These are phyloP conservation scores for Limnephilus rhombicus DNA, from an alignment of 2,888 invertebrate genomes.

Conservation along the genomic window DNA sequence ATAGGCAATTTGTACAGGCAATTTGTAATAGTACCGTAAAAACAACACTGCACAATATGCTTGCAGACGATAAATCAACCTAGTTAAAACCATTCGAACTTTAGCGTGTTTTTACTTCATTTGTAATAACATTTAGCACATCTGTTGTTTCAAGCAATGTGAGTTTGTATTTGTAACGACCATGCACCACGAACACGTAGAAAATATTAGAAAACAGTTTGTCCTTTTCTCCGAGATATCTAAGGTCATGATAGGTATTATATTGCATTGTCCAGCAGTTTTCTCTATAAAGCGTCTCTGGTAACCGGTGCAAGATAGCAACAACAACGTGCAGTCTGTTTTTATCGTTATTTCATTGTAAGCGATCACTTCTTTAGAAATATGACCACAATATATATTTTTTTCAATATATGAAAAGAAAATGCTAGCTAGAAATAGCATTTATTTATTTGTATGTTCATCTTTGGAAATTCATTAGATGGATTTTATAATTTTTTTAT, in stretches of 20 bases:
- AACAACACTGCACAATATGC: too few species aligned
- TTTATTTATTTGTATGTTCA: too few species aligned
- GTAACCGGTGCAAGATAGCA: not conserved
- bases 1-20: too few species aligned
- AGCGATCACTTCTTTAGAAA: not conserved
- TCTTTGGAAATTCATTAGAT: too few species aligned
- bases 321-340: not conserved
- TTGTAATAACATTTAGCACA: not conserved
- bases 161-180: not conserved
- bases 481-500: too few species aligned
- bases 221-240: not conserved
- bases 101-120: not conserved
- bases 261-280: not conserved
- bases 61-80: not conserved
- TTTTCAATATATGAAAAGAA: too few species aligned
- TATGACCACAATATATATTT: not conserved
- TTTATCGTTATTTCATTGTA: not conserved
- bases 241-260: not conserved
- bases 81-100: not conserved
- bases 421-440: too few species aligned
- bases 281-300: not conserved
- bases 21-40: too few species aligned
- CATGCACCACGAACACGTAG: not conserved
- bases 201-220: not conserved
- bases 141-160: not conserved